A percentile compares a stretch with the other conserved stretches of the same genome.
phyloP scores from a whole-genome alignment of 2,888 invertebrate genomes.

The Coenonympha glycerion region DNA sequence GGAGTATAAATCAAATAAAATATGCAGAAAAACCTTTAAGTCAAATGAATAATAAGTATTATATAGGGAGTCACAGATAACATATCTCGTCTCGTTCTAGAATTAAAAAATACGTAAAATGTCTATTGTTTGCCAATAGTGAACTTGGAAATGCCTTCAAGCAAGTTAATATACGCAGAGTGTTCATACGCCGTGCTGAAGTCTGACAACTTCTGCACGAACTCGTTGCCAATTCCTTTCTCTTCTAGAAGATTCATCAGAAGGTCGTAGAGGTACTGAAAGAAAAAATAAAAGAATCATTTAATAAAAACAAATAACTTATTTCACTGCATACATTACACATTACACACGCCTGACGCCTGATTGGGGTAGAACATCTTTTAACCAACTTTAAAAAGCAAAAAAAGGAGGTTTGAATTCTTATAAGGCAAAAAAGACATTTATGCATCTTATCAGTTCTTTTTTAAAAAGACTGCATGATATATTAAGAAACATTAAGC shows the following conservation, averaged over 20 bases:
- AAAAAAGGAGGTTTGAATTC: no score
- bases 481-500: no score
- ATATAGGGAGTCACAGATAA: slow-evolving; percentile 16
- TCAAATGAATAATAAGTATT: background rate
- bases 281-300: no score
- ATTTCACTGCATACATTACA: no score
- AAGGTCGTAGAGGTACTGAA: slow-evolving; percentile 92
- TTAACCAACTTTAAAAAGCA: no score
- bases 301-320: no score
- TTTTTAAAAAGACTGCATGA: no score
- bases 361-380: no score
- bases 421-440: no score
- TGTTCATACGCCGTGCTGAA: slow-evolving; percentile 96
- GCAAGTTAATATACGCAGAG: slow-evolving; percentile 89
- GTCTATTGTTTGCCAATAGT: slow-evolving; percentile 76
- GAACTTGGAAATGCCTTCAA: slow-evolving; percentile 91
- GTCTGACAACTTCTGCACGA: slow-evolving; percentile 90
- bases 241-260: slow-evolving; percentile 97
- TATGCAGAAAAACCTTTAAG: background rate
- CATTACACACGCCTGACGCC: no score
- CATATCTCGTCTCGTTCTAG: background rate
- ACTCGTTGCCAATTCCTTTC: slow-evolving; percentile 94
- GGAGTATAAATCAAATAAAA: no score
- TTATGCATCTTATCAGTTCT: no score
- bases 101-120: background rate